Conservation (phyloP, 2,888 invertebrate genomes). For the Clepsis dumicolana region DNA sequence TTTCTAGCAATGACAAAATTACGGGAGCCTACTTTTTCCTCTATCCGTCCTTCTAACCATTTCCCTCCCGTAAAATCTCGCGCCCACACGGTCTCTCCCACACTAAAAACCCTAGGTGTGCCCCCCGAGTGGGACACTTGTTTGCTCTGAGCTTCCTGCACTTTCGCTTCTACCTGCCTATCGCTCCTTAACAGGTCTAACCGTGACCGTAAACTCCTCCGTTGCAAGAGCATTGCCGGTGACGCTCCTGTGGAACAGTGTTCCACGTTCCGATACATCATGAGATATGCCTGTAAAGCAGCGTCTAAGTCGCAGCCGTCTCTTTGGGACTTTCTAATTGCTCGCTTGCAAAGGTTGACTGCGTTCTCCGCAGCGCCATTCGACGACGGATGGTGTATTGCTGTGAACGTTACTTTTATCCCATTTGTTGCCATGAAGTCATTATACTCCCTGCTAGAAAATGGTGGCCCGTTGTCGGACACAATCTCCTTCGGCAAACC, state of each 20-base stretch:
- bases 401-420: no score
- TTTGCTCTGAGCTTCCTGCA: conserved; percentile 9
- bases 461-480: no score
- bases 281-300: neutral
- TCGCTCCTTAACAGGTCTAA: conserved; percentile 42
- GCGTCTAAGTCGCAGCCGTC: neutral
- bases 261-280: neutral
- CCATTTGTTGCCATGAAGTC: no score
- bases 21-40: conserved; percentile 31
- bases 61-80: conserved; percentile 26
- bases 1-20: conserved; percentile 33
- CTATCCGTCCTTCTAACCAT: conserved; percentile 28
- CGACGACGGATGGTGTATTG: no score
- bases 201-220: conserved; percentile 21
- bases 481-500: no score
- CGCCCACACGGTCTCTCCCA: conserved; percentile 31
- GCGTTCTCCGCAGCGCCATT: no score
- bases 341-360: no score
- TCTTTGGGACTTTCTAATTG: no score
- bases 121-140: conserved; percentile 28
- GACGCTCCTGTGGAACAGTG: conserved; percentile 20
- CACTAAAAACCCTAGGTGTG: conserved; percentile 7
- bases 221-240: conserved; percentile 42
- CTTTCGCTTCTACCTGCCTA: no score
- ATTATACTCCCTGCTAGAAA: no score